A percentile compares a stretch with the other conserved stretches of the same genome.
Evolutionary conservation across 1,140 invertebrate species (phyloP).

Genomic region (Aphidius ervi): DNA sequence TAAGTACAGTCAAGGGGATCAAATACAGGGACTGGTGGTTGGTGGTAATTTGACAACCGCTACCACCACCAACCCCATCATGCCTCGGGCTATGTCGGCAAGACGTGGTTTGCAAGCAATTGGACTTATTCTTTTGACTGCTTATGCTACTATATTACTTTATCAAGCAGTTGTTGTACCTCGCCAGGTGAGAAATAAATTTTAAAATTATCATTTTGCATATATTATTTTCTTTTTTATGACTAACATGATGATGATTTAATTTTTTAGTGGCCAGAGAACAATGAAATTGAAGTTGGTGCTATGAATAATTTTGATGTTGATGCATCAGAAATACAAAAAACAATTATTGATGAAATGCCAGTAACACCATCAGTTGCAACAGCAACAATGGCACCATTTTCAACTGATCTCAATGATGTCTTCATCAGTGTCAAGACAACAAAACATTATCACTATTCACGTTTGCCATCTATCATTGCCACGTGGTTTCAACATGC

Average conservation of each 20-base stretch:
- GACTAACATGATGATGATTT: constrained; percentile 2
- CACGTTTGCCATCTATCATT: constrained; percentile 80
- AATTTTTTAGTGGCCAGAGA: constrained; percentile 41
- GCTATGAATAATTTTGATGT: constrained; percentile 30
- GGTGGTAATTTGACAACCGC: constrained; percentile 25
- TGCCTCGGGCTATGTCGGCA: constrained; percentile 45
- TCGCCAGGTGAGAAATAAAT: constrained; percentile 49
- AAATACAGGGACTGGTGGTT: constrained; percentile 23
- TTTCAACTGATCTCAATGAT: constrained; percentile 71
- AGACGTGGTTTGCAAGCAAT: constrained; percentile 46
- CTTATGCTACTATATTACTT: constrained; percentile 62
- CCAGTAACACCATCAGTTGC: constrained; percentile 49
- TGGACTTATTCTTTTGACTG: constrained; percentile 47
- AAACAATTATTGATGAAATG: constrained; percentile 32
- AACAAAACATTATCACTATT: constrained; percentile 79
- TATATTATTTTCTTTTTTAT: background rate
- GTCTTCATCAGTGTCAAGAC: constrained; percentile 95
- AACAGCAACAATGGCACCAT: constrained; percentile 61
- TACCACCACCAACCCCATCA: constrained; percentile 33
- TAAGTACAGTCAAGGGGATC: constrained; percentile 25
- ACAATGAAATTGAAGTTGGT: constrained; percentile 31
- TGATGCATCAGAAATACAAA: constrained; percentile 30
- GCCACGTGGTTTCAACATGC: constrained; percentile 91
- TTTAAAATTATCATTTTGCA: constrained; percentile 4
- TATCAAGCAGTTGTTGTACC: constrained; percentile 60